These are phyloP conservation scores for Agrotis segetum DNA, from an alignment of 2,888 invertebrate genomes.

Conservation along the genomic window DNA sequence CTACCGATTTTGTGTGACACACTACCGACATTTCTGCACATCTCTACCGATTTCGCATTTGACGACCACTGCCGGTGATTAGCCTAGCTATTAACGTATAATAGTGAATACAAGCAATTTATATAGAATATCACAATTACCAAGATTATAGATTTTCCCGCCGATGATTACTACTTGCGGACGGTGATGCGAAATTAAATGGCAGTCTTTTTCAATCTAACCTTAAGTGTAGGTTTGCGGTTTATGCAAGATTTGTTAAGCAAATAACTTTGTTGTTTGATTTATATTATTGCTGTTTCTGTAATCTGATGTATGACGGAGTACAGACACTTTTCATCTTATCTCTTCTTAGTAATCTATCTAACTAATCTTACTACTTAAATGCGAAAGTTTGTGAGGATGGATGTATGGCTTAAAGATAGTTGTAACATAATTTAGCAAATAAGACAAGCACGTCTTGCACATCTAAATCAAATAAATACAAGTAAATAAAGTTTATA, in stretches of 20 bases:
- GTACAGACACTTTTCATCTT: not conserved
- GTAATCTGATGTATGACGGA: slow-evolving; percentile 26
- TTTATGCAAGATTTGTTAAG: slow-evolving; percentile 43
- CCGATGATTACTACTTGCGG: slow-evolving; percentile 37
- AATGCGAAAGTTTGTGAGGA: no score
- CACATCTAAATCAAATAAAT: slow-evolving; percentile 33
- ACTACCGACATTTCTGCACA: no score
- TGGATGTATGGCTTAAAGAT: no score
- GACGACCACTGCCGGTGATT: slow-evolving; percentile 55
- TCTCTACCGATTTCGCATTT: no score
- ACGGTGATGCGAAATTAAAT: slow-evolving; percentile 62
- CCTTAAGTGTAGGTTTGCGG: slow-evolving; percentile 41
- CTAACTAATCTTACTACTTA: no score
- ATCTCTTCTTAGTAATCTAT: no score
- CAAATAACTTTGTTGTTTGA: slow-evolving; percentile 10
- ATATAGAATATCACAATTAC: slow-evolving; percentile 50
- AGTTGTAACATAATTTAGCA: no score
- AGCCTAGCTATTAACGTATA: slow-evolving; percentile 54
- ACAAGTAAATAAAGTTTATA: slow-evolving; percentile 20
- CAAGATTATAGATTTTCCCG: slow-evolving; percentile 55
- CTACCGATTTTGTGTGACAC: no score
- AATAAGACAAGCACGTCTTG: no score
- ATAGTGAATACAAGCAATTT: slow-evolving; percentile 52
- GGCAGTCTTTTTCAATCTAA: slow-evolving; percentile 58
- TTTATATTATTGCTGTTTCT: slow-evolving; percentile 28